Conservation (phyloP, 1,140 invertebrate species). For the Lineus longissimus region DNA sequence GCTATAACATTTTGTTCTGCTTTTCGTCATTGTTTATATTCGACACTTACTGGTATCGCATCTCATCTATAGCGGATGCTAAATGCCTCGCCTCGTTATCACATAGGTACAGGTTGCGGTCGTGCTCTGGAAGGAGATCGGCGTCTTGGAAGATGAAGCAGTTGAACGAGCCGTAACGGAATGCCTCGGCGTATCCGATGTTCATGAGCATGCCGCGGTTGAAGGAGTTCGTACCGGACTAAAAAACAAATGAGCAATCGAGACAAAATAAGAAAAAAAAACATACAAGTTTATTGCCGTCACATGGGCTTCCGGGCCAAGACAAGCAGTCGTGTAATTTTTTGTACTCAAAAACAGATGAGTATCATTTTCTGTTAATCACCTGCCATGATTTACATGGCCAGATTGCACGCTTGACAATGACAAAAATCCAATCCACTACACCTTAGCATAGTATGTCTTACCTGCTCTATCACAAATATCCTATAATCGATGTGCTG, state of each 20-base stretch:
- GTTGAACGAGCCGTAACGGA: slow-evolving; percentile 37
- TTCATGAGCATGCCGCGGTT: slow-evolving; percentile 50
- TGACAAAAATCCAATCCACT: not conserved
- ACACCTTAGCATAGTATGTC: slow-evolving; percentile 59
- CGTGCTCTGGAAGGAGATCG: slow-evolving; percentile 45
- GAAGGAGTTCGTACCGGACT: slow-evolving; percentile 22
- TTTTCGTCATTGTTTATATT: too few relatives aligned
- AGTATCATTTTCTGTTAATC: too few relatives aligned
- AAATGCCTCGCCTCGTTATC: slow-evolving; percentile 43
- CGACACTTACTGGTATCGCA: slow-evolving; percentile 48
- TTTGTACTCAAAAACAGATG: too few relatives aligned
- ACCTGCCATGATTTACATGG: too few relatives aligned
- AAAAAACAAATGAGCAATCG: slow-evolving; percentile 56
- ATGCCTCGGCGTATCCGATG: slow-evolving; percentile 43
- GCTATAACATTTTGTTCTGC: too few relatives aligned
- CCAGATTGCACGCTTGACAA: not conserved
- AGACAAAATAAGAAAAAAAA: slow-evolving; percentile 63
- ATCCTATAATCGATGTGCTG: slow-evolving; percentile 48
- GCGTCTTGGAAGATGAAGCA: slow-evolving; percentile 53
- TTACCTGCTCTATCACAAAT: slow-evolving; percentile 50
- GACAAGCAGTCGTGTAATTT: too few relatives aligned
- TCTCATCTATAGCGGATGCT: slow-evolving; percentile 47
- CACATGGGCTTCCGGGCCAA: too few relatives aligned
- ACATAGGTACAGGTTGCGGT: slow-evolving; percentile 48
- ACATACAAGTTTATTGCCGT: not conserved